Conservation (phyloP, 2,888 invertebrate genomes). For the Gortyna flavago region DNA sequence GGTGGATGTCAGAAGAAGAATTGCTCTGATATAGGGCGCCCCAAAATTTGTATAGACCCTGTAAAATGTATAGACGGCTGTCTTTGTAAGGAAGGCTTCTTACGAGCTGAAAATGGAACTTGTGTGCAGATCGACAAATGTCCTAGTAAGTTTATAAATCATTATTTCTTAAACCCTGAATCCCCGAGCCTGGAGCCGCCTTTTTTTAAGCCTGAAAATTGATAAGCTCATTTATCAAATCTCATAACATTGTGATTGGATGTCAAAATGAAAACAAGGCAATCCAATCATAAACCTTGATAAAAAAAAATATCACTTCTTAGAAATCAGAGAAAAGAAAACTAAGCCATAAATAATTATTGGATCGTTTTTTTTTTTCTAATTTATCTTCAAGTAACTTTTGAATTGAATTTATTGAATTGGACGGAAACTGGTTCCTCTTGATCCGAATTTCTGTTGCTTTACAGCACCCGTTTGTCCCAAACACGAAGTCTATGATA, state of each 20-base stretch:
- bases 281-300: too few species aligned
- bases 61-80: slow-evolving; percentile 64
- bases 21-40: slow-evolving; percentile 63
- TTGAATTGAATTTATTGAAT: too few species aligned
- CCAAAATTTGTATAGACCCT: slow-evolving; percentile 62
- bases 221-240: background rate
- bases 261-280: background rate
- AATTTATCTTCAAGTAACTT: too few species aligned
- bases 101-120: slow-evolving; percentile 60
- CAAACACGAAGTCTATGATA: slow-evolving; percentile 39
- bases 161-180: background rate
- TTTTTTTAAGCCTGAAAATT: background rate
- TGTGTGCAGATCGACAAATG: slow-evolving; percentile 69
- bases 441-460: background rate
- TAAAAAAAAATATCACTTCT: background rate
- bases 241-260: background rate
- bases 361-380: too few species aligned
- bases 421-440: background rate
- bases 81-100: slow-evolving; percentile 59
- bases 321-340: background rate
- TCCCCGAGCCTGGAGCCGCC: too few species aligned
- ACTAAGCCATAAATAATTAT: too few species aligned
- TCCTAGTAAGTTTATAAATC: slow-evolving; percentile 60
- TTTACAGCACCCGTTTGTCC: slow-evolving; percentile 37
- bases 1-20: slow-evolving; percentile 69